Evolutionary conservation across 2,797 vertebrate species (phyloP).

Genomic region (Arrhamphus sclerolepis): DNA sequence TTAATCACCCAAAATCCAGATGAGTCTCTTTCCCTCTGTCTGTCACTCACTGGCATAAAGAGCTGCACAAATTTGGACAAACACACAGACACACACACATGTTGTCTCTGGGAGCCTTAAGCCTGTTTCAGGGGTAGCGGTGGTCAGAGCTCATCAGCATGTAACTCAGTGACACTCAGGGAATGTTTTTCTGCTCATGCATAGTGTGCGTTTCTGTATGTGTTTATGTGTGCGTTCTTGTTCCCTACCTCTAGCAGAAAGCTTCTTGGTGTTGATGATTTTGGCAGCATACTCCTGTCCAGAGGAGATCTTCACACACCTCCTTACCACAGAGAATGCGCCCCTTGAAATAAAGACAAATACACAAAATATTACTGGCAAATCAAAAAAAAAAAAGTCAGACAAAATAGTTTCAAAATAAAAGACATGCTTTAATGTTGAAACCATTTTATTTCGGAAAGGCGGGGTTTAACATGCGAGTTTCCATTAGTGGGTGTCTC

Average conservation of each 20-base stretch:
- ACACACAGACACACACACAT: slow-evolving; percentile 1
- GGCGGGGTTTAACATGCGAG: too few species aligned
- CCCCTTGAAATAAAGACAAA: slow-evolving; percentile 81
- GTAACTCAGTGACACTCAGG: slow-evolving; percentile 34
- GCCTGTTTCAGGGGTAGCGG: slow-evolving; percentile 33
- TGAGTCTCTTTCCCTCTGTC: slow-evolving; percentile 15
- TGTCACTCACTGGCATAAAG: slow-evolving; percentile 10
- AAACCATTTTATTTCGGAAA: too few species aligned
- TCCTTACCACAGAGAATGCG: slow-evolving; percentile 95
- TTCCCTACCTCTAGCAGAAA: slow-evolving; percentile 92
- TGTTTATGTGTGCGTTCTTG: slow-evolving; percentile 13
- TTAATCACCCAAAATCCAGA: slow-evolving; percentile 40
- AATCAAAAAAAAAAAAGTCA: background rate
- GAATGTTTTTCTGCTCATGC: slow-evolving; percentile 18
- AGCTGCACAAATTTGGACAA: background rate
- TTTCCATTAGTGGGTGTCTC: too few species aligned
- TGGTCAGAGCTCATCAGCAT: slow-evolving; percentile 49
- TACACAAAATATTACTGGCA: slow-evolving; percentile 15
- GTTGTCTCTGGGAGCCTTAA: slow-evolving; percentile 26
- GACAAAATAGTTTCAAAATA: background rate
- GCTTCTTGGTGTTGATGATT: slow-evolving; percentile 99
- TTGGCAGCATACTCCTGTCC: slow-evolving; percentile 98
- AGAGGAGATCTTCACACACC: slow-evolving; percentile 95
- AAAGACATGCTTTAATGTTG: background rate
- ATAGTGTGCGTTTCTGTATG: slow-evolving; percentile 7